A percentile compares a stretch with the other conserved stretches of the same genome.
These are phyloP conservation scores for Serilophus lunatus DNA, from an alignment of 2,113 vertebrate species.

Conservation along the genomic window DNA sequence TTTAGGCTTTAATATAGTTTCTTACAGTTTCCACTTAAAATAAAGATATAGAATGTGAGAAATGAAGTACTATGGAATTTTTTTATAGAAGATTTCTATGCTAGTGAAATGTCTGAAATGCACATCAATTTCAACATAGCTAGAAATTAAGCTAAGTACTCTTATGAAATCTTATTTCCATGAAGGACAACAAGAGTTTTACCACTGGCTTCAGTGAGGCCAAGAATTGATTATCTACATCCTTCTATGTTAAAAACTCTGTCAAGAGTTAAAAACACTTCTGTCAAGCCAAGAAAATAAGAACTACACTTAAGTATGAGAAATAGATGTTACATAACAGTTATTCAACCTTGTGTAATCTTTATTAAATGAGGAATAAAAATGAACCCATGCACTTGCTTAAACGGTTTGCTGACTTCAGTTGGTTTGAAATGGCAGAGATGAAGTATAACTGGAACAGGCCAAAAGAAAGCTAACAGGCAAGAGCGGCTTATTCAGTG, in stretches of 20 bases:
- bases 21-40: conserved; percentile 1
- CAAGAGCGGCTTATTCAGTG: not conserved
- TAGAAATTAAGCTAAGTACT: not conserved
- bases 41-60: not conserved
- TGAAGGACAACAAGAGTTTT: not conserved
- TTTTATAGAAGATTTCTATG: not conserved
- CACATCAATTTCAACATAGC: not conserved
- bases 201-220: not conserved
- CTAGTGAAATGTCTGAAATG: not conserved
- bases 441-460: not conserved
- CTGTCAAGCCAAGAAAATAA: not conserved
- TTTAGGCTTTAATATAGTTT: not conserved
- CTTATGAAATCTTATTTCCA: not conserved
- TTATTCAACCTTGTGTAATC: not conserved
- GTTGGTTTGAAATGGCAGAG: not conserved
- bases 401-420: not conserved
- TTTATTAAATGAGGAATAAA: not conserved
- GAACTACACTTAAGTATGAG: not conserved
- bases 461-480: not conserved
- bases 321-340: not conserved
- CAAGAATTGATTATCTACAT: not conserved
- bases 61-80: not conserved
- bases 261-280: too few species aligned
- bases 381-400: not conserved
- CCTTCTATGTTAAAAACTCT: not conserved